Evolutionary conservation across 53 echinoderm and acorn worm genomes (phyloP), one percentile per base, ranked within the genome.

Genomic region (Zoroaster sp.): DNA sequence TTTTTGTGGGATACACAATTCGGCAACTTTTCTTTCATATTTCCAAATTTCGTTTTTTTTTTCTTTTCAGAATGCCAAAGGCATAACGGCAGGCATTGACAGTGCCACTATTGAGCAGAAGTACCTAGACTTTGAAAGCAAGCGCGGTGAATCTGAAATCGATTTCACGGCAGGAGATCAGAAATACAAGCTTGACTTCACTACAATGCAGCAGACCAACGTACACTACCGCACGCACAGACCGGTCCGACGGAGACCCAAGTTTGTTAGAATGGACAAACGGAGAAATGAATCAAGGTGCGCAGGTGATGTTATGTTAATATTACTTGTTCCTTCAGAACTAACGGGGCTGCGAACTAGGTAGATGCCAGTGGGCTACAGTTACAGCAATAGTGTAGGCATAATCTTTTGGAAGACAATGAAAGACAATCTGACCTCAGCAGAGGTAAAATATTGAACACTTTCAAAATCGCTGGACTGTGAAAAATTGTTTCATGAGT

Each of bases 131-230:
- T 55, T 35, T 37, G 55, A 78, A 55, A 36, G 59, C 78, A 78
- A 55, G 32, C 23, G 1, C 12, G 59, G 78, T 2, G 78, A 52
- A n/a, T 36, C 55, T 13, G 37, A 35, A 32, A 53, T 78, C 38
- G 20, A 38, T 1, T 78, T 78, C 36, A 78, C n/a, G 9, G 78
- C 78, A 3, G 78, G 78, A 14, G 18, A 55, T 78, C 78, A 87
- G 18, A 35, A 25, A 11, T 87, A 74, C 23, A 40, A 37, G 41
- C 63, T 87, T 9, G 74, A 87, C 87, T 87, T 87, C 25, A 10
- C 35, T 21, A 66, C 69, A 20, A 89, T 89, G 89, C n/a, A 34
- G 21, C 89, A 89, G 49, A 80, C 69, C 9, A 89, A 89, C 40
- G 47, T 89, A 0, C 35, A 51, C 20, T 78, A 69, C 23, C 0